Conservation (phyloP, 2,888 invertebrate species). For the Leptinotarsa juncta region DNA sequence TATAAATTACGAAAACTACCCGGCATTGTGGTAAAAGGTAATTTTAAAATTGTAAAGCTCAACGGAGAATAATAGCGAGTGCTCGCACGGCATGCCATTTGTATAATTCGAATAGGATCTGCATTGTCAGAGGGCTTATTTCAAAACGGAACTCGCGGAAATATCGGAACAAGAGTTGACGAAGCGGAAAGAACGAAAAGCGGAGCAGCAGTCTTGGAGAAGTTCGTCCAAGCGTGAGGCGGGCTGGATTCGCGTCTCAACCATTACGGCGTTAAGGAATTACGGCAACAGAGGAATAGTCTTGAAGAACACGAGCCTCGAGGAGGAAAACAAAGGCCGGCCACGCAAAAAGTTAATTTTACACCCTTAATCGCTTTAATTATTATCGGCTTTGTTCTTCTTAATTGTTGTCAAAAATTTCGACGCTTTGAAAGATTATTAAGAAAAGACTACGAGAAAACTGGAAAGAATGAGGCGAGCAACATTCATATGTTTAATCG, state of each 20-base stretch:
- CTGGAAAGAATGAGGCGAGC: background rate
- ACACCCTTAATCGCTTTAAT: conserved; percentile 50
- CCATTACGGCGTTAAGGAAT: conserved; percentile 56
- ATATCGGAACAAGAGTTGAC: conserved; percentile 64
- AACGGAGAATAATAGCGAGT: conserved; percentile 50
- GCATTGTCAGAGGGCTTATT: conserved; percentile 58
- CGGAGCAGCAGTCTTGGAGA: conserved; percentile 50
- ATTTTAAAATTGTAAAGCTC: conserved; percentile 52
- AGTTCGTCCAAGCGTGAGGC: conserved; percentile 51
- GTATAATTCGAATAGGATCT: conserved; percentile 57
- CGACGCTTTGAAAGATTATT: conserved; percentile 9
- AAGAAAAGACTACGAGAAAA: background rate
- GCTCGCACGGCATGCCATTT: conserved; percentile 53
- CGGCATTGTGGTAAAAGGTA: conserved; percentile 44
- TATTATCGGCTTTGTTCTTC: conserved; percentile 41
- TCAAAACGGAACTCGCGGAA: conserved; percentile 63
- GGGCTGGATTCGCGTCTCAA: conserved; percentile 44
- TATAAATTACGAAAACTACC: conserved; percentile 48
- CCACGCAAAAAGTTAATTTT: conserved; percentile 53
- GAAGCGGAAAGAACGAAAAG: conserved; percentile 64
- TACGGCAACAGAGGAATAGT: conserved; percentile 47
- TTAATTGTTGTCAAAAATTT: conserved; percentile 31
- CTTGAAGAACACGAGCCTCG: conserved; percentile 39
- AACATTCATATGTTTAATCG: too few species aligned
- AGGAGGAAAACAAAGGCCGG: conserved; percentile 47